Conservation (phyloP, 2,113 vertebrate genomes). For the Gymnogyps californianus region DNA sequence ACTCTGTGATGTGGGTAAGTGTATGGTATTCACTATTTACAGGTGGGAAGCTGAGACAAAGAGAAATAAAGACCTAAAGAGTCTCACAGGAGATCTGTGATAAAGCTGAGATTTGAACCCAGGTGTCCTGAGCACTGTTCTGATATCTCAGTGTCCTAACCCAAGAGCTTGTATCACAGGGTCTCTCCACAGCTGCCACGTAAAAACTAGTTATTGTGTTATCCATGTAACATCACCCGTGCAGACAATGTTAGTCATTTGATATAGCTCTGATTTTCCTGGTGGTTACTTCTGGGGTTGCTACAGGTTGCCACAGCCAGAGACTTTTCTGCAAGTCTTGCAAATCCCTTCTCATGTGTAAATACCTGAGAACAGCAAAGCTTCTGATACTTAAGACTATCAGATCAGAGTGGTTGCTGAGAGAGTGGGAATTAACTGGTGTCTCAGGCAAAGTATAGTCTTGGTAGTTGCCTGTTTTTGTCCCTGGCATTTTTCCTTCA, state of each 20-base stretch:
- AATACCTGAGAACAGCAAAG: constrained; percentile 22
- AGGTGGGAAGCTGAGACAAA: neutral
- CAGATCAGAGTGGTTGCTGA: neutral
- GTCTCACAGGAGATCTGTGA: neutral
- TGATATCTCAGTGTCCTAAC: neutral
- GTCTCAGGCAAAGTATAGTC: neutral
- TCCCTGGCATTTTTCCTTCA: neutral
- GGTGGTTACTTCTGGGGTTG: neutral
- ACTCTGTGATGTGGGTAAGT: neutral
- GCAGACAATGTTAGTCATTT: neutral
- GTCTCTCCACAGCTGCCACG: accelerated
- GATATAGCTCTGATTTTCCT: neutral
- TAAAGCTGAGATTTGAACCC: neutral
- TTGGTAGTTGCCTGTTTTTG: neutral
- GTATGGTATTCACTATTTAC: neutral
- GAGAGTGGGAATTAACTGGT: neutral
- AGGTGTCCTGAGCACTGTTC: neutral
- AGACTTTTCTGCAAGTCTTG: neutral
- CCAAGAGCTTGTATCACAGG: neutral
- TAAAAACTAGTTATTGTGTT: neutral
- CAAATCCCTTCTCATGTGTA: constrained; percentile 20
- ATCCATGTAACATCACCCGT: accelerated
- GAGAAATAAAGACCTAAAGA: neutral
- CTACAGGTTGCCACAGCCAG: neutral
- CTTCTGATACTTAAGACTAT: neutral